Conservation (phyloP, 2,797 vertebrate species). For the Odontamblyopus rebecca region DNA sequence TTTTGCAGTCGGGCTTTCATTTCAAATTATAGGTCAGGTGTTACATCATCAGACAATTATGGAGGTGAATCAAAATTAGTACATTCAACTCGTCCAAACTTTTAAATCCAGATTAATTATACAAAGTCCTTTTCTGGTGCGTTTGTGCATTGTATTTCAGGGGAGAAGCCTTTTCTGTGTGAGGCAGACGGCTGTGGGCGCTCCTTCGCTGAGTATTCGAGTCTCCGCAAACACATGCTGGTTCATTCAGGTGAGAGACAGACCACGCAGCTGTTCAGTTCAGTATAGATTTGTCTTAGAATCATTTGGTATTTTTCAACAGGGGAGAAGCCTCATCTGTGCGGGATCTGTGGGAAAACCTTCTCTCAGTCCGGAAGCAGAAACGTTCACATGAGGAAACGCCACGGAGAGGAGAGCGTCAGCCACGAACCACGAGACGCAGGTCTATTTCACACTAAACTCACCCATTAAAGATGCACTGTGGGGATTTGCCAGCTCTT, state of each 20-base stretch:
- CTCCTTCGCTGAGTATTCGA: slow-evolving; percentile 97
- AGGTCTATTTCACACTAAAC: slow-evolving; percentile 52
- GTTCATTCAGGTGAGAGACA: slow-evolving; percentile 92
- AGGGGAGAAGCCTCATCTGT: slow-evolving; percentile 98
- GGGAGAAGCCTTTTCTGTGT: slow-evolving; percentile 96
- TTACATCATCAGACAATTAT: too few species aligned
- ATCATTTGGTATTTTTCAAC: slow-evolving; percentile 1
- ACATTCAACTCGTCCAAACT: not conserved
- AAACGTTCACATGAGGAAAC: slow-evolving; percentile 96
- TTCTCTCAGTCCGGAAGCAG: slow-evolving; percentile 99
- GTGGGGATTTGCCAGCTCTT: not conserved
- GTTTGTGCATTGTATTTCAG: slow-evolving; percentile 66
- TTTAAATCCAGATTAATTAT: not conserved
- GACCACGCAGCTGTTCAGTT: slow-evolving; percentile 24
- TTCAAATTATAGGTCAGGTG: too few species aligned
- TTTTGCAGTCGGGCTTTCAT: too few species aligned
- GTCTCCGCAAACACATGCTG: slow-evolving; percentile 96
- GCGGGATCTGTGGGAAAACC: slow-evolving; percentile 93
- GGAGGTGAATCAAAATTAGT: too few species aligned
- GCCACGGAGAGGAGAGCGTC: slow-evolving; percentile 80
- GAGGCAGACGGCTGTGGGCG: slow-evolving; percentile 95
- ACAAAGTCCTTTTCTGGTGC: slow-evolving; percentile 3
- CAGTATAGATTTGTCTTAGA: too few species aligned
- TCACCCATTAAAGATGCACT: not conserved
- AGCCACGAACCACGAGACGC: slow-evolving; percentile 69